phyloP scores from a whole-genome alignment of 2,113 vertebrate species.

The Pachypanchax playfairii region DNA sequence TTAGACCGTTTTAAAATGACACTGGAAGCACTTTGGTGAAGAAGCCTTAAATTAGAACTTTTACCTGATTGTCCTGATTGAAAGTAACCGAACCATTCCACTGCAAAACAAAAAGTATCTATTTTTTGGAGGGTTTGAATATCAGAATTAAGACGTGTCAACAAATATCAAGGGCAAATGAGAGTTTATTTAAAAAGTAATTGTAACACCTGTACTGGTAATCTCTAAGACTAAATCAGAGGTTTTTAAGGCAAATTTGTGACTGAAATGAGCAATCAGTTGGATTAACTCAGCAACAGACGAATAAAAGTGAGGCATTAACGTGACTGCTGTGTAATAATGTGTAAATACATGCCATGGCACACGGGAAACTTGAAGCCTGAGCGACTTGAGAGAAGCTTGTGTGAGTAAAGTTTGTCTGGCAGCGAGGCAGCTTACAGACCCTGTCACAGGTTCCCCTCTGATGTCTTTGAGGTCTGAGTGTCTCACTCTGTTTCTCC shows the following conservation, averaged over 20 bases:
- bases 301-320: slow-evolving; percentile 52
- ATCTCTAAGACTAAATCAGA: background rate
- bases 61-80: background rate
- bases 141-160: too few species aligned
- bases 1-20: background rate
- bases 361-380: slow-evolving; percentile 63
- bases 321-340: slow-evolving; percentile 60
- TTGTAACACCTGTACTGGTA: background rate
- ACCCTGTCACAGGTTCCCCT: slow-evolving; percentile 76
- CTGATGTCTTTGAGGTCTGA: slow-evolving; percentile 78
- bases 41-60: background rate
- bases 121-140: background rate
- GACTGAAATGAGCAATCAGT: slow-evolving; percentile 46
- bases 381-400: slow-evolving; percentile 57
- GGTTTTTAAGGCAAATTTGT: slow-evolving; percentile 15
- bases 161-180: background rate
- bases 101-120: background rate
- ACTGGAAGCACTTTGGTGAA: background rate
- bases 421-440: slow-evolving; percentile 59
- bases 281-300: slow-evolving; percentile 47
- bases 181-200: background rate
- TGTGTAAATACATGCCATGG: slow-evolving; percentile 65
- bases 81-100: background rate
- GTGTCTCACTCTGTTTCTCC: slow-evolving; percentile 73
- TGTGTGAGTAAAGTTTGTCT: slow-evolving; percentile 77